phyloP scores from a whole-genome alignment of 2,888 invertebrate species.

The Cistogaster globosa region DNA sequence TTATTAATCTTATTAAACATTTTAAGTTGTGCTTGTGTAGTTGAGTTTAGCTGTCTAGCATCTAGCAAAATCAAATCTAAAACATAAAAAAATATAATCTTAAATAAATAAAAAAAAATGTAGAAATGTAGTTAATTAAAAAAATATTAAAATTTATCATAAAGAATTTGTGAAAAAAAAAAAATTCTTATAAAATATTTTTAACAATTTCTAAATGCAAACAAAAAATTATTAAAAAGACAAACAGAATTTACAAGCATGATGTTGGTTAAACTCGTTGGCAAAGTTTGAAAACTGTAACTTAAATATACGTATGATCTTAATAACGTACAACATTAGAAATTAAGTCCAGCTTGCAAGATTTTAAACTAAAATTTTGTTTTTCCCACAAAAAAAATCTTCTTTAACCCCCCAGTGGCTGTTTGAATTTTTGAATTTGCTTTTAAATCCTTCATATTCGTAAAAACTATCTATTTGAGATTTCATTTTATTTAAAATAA shows the following conservation, averaged over 20 bases:
- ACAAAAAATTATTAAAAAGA: neutral
- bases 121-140: conserved; percentile 71
- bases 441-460: conserved; percentile 28
- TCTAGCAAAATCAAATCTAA: conserved; percentile 71
- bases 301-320: conserved; percentile 18
- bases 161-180: conserved; percentile 19
- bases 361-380: conserved; percentile 22
- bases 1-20: conserved; percentile 45
- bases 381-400: neutral
- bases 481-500: neutral
- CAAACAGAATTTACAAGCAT: conserved; percentile 57
- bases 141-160: conserved; percentile 42
- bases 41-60: conserved; percentile 71
- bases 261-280: conserved; percentile 55
- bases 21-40: conserved; percentile 72
- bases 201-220: conserved; percentile 24
- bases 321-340: conserved; percentile 22
- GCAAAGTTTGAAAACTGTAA: conserved; percentile 22
- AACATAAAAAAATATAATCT: conserved; percentile 60
- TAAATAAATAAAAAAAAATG: conserved; percentile 61
- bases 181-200: conserved; percentile 17
- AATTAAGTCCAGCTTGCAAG: conserved; percentile 47
- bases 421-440: conserved; percentile 57
- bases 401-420: conserved; percentile 49
- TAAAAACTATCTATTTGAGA: conserved; percentile 39